Evolutionary conservation across 2,797 vertebrate genomes (phyloP), one percentile per base, ranked within the genome.

Genomic region (Gadopsis marmoratus): DNA sequence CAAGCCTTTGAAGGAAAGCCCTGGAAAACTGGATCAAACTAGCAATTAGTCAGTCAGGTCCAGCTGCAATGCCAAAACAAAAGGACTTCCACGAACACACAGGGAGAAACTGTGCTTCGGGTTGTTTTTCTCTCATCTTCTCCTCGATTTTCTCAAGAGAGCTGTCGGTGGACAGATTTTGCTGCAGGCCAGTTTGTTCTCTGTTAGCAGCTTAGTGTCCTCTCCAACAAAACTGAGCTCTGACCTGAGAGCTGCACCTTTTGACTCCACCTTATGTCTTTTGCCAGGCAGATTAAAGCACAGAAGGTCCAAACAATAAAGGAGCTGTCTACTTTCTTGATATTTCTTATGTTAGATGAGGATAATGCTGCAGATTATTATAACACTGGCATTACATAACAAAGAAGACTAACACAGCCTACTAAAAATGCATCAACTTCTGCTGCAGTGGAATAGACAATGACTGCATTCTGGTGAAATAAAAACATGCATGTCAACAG

Each of bases 1-100:
- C 72, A 88, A 88, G 86, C 85, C 93, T 94, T 94, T 94, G 92
- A 94, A 93, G 92, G 92, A 92, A 89, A 90, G 87, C 87, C 86
- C 86, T 87, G 81, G 88, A 90, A 93, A 94, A 93, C 91, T 93
- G 92, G 88, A 94, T 94, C 90, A 93, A 92, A 93, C 92, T 90
- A 92, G 93, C 88, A 92, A 93, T 94, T 94, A 92, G 91, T 90
- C 94, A 92, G 90, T 92, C 88, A 90, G 85, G 93, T 93, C 91
- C 91, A 93, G 91, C 91, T 94, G 93, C 92, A 85, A 58, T 17
- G 67, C 83, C 78, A 79, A 92, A 93, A 94, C 91, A 92, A 92
- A 90, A 91, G 90, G 78, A 81, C 85, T 81, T 85, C 85, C 71
- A 83, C 79, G 86, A 85, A 91, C 88, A 84, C 90, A 90, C 89